These are phyloP conservation scores for Rhogogaster chlorosoma DNA, from an alignment of 2,888 invertebrate genomes.

Conservation along the genomic window DNA sequence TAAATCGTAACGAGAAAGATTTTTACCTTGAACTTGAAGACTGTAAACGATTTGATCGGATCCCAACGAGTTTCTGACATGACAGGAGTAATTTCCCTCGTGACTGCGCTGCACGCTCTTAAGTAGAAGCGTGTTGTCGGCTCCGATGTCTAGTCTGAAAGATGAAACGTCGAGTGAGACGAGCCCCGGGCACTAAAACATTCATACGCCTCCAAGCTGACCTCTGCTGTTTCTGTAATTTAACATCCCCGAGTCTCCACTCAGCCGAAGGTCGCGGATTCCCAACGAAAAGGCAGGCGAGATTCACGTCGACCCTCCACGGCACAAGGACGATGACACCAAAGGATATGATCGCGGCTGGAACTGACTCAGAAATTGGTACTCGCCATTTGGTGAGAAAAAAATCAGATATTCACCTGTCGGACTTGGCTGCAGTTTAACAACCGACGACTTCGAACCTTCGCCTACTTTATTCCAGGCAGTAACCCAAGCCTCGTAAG, in stretches of 20 bases:
- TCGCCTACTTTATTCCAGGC: constrained; percentile 83
- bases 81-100: constrained; percentile 81
- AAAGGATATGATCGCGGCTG: constrained; percentile 82
- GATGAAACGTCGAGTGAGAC: neutral
- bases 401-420: constrained; percentile 70
- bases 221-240: constrained; percentile 72
- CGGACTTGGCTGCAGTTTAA: constrained; percentile 78
- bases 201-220: constrained; percentile 58
- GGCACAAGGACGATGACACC: constrained; percentile 79
- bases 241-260: constrained; percentile 79
- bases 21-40: constrained; percentile 79
- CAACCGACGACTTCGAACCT: constrained; percentile 81
- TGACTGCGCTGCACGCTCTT: constrained; percentile 79
- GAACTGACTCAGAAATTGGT: constrained; percentile 69
- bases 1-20: neutral
- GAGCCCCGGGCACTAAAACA: constrained; percentile 3
- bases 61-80: constrained; percentile 79
- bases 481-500: constrained; percentile 83
- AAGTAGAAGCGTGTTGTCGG: constrained; percentile 79
- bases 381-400: neutral
- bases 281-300: constrained; percentile 81
- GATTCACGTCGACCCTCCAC: constrained; percentile 79
- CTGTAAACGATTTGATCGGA: constrained; percentile 80
- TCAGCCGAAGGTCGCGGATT: constrained; percentile 78
- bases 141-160: constrained; percentile 76